A percentile compares a stretch with the other conserved stretches of the same genome.
These are phyloP conservation scores for Xestia xanthographa DNA, from an alignment of 2,888 invertebrate species.

Conservation along the genomic window DNA sequence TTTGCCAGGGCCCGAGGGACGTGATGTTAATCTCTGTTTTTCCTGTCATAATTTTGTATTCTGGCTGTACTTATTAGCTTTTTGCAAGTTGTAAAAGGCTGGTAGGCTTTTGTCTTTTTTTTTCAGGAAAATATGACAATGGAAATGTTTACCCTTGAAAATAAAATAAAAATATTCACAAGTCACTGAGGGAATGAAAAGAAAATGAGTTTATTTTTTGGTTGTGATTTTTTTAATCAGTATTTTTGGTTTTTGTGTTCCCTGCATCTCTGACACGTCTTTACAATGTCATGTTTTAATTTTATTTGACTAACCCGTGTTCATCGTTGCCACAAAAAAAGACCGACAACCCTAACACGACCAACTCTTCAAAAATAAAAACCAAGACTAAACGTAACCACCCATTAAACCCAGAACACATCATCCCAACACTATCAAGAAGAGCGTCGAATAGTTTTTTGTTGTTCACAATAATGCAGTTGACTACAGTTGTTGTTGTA, in stretches of 20 bases:
- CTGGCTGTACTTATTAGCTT: slow-evolving; percentile 54
- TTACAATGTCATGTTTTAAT: neutral
- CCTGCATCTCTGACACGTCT: no score
- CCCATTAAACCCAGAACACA: slow-evolving; percentile 18
- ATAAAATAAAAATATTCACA: neutral
- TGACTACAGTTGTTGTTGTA: slow-evolving; percentile 53
- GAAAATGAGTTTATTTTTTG: neutral
- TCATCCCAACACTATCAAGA: slow-evolving; percentile 33
- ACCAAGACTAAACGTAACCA: neutral
- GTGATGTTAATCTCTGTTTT: slow-evolving; percentile 67
- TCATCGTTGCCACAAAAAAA: neutral
- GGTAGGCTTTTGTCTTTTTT: slow-evolving; percentile 34
- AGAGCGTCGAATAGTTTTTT: slow-evolving; percentile 56
- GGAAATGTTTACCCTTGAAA: slow-evolving; percentile 36
- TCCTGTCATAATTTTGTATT: slow-evolving; percentile 64
- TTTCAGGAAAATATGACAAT: neutral
- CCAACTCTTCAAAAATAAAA: neutral
- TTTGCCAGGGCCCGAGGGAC: slow-evolving; percentile 72
- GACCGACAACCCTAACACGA: neutral
- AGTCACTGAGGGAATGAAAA: no score
- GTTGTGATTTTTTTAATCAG: neutral
- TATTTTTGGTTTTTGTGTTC: no score
- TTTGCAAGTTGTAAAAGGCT: slow-evolving; percentile 40
- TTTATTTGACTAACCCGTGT: neutral
- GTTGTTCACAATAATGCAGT: slow-evolving; percentile 67